Evolutionary conservation across 2,113 vertebrate species (phyloP), one percentile per base, ranked within the genome.

Genomic region (Maccullochella peelii): DNA sequence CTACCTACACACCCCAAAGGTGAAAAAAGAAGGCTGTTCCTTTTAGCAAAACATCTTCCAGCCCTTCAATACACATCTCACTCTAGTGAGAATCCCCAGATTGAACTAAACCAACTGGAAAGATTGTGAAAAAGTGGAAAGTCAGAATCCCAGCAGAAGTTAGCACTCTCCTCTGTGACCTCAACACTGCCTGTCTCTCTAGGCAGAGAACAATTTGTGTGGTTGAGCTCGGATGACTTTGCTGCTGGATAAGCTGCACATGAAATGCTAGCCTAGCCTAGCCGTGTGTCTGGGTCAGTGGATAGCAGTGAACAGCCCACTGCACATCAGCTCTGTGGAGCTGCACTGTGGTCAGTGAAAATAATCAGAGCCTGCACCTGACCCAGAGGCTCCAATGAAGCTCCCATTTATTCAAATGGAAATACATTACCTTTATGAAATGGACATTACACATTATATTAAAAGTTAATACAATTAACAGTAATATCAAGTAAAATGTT

Each of bases 141-240:
- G 75, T 82, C 63, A 72, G 40, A 89, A 67, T 88, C 71, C 66
- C 63, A 85, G 44, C 78, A 92, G 85, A 93, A 84, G 88, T 87
- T 78, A 73, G 27, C 47, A 6, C 77, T 84, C 55, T 75, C 70
- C 79, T 88, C 75, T 86, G 27, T 87, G 86, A 89, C 88, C 86
- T 90, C 79, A 23, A 50, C 84, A 42, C 83, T 85, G 79, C 79
- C 77, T 66, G 79, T 86, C 74, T 87, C 89, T 86, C 75, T 65
- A 85, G 92, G 89, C 88, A 80, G 67, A 90, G 66, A 84, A 83
- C 85, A 87, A 77, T 91, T 91, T 69, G 77, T 92, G 85, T 88
- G 90, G 86, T 86, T 92, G 90, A 93, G 85, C 83, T 88, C 68
- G 42, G 83, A 89, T 94, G 93, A 94, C 91, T 93, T 93, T 93